Evolutionary conservation across 2,888 invertebrate species (phyloP).

Genomic region (Periphyllus acericola): DNA sequence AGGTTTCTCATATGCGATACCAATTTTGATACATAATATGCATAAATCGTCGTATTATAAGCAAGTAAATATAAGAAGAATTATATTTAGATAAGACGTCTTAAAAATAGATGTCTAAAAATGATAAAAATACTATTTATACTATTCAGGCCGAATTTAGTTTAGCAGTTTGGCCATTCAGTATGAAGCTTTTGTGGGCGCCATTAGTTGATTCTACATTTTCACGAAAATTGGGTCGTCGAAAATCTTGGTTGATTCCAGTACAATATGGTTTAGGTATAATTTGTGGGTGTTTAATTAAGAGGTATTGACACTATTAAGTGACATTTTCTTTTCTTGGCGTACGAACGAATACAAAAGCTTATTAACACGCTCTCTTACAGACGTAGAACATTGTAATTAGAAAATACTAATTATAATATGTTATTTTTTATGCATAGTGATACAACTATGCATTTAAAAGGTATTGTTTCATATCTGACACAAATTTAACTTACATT

Average conservation of each 20-base stretch:
- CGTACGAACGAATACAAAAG: background rate
- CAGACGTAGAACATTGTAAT: too few relatives aligned
- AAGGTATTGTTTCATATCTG: background rate
- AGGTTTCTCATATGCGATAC: conserved; percentile 92
- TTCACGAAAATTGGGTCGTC: conserved; percentile 82
- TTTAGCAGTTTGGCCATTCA: conserved; percentile 92
- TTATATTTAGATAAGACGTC: conserved; percentile 51
- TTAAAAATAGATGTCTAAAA: background rate
- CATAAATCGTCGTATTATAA: conserved; percentile 90
- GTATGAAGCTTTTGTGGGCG: conserved; percentile 95
- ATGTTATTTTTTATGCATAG: background rate
- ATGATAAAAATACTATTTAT: conserved; percentile 55
- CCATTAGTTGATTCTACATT: conserved; percentile 96
- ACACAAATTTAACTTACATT: background rate
- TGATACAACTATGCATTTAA: background rate
- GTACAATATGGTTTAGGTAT: conserved; percentile 88
- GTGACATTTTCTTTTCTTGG: background rate
- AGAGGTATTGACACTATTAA: background rate
- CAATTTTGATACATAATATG: conserved; percentile 92
- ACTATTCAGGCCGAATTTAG: conserved; percentile 84
- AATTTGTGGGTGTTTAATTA: background rate
- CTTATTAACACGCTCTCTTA: background rate
- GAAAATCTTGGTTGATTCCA: conserved; percentile 97
- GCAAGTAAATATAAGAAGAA: conserved; percentile 72
- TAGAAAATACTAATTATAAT: background rate